Percentiles rank a stretch among this genome's conserved stretches.
Conservation (phyloP, 2,113 vertebrate species). For the Typhlomys cinereus region DNA sequence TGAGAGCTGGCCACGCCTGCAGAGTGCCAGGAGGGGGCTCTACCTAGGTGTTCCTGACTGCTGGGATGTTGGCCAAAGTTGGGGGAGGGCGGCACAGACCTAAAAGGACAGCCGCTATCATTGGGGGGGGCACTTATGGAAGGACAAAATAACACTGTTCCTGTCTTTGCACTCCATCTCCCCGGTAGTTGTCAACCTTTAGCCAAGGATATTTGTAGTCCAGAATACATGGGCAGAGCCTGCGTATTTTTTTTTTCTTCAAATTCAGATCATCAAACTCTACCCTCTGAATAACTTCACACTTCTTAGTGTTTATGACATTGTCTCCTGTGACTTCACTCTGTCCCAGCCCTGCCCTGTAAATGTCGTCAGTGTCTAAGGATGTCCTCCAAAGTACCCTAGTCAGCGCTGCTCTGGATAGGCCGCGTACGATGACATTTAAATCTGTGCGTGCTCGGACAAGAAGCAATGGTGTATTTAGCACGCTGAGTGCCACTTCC, state of each 20-base stretch:
- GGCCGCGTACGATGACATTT: no score
- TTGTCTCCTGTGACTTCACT: not conserved
- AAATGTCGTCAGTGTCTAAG: not conserved
- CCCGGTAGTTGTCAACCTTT: not conserved
- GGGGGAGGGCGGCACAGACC: not conserved
- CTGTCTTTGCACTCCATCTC: not conserved
- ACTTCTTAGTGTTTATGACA: not conserved
- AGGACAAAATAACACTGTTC: not conserved
- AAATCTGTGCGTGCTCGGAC: not conserved
- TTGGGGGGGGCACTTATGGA: no score
- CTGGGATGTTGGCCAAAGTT: not conserved
- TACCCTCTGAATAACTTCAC: not conserved
- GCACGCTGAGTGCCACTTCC: not conserved
- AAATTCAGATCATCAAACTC: not conserved
- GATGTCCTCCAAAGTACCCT: not conserved
- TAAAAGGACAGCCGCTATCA: not conserved
- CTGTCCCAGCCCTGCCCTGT: fast-evolving
- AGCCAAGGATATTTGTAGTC: not conserved
- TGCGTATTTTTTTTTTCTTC: not conserved
- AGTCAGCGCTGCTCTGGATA: not conserved
- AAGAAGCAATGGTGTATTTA: not conserved
- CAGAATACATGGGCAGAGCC: not conserved
- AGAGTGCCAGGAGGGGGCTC: fast-evolving
- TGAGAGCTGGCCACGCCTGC: not conserved
- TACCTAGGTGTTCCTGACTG: not conserved